Base-by-base conservation (phyloP, 1,140 invertebrate genomes). In the Mya arenaria region DNA sequence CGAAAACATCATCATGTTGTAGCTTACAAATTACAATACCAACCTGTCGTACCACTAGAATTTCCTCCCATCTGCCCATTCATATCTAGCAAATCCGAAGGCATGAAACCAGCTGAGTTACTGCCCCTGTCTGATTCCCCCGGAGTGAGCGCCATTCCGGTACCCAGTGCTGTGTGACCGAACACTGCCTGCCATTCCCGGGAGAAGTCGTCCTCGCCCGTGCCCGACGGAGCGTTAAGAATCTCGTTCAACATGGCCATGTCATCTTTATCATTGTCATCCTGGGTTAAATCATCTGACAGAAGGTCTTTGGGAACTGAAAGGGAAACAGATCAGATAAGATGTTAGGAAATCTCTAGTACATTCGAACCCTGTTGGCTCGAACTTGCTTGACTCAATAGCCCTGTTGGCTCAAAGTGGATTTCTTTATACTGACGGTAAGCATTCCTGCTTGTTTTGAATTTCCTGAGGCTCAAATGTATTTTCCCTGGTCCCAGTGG, bases 31-130 rank as follows among this genome's bases (percentile, higher is more conserved):
- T n/a, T n/a, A n/a, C n/a, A 52, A 15, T 60, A 55, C 80, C 60
- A n/a, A 86, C 85, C 80, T 72, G 41, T 37, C 17, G 63, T 68
- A 32, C 87, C 65, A 44, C 58, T 55, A 36, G 65, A 66, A 13
- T 44, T 28, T 25, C 71, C 55, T 13, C 34, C 32, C 84, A 89
- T 81, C 60, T 88, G 82, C 23, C 87, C 77, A 28, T 77, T 86
- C 86, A 94, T 89, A 52, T 94, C 94, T 37, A 94, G 85, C 4
- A 94, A 87, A 75, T 92, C 92, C 6, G 94, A 94, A 58, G 94
- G 93, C 88, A 94, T 89, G 85, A 93, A 94, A 32, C 90, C 90
- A 6, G 89, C 84, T 39, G 84, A 23, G 32, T 83, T 75, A 15
- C 80, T 65, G 6, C 83, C 52, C 58, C 84, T 79, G 74, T 91